Percentiles rank a stretch among this genome's conserved stretches.
Evolutionary conservation across 2,888 invertebrate genomes (phyloP).

Genomic region (Hoplodrina blanda): DNA sequence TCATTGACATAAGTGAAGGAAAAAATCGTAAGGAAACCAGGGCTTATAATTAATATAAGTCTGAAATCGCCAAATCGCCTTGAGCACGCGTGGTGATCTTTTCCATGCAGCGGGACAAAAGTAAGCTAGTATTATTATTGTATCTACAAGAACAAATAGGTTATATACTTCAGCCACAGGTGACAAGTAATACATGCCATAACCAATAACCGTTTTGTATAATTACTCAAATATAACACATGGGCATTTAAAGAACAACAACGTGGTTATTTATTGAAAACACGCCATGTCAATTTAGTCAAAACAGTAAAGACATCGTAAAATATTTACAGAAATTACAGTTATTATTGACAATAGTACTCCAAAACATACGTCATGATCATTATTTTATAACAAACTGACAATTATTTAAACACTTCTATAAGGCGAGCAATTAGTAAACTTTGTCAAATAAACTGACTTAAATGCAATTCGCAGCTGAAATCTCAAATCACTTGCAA

Average conservation of each 20-base stretch:
- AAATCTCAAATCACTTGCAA: no score
- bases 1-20: no score
- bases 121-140: neutral
- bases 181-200: slow-evolving; percentile 7
- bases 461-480: neutral
- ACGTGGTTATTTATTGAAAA: neutral
- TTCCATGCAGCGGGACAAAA: neutral
- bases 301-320: neutral
- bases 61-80: no score
- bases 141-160: neutral
- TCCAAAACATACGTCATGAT: neutral
- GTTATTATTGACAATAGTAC: neutral
- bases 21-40: no score
- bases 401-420: no score
- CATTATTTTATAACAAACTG: neutral
- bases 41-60: no score
- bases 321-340: neutral
- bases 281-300: neutral
- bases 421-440: neutral
- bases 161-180: neutral
- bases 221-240: slow-evolving; percentile 1
- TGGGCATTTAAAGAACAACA: neutral
- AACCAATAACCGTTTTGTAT: slow-evolving; percentile 1
- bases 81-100: no score
- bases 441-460: neutral